Percentiles rank a stretch among this genome's conserved stretches.
These are phyloP conservation scores for Drosophila miranda DNA, from an alignment of 1,140 invertebrate genomes.

Conservation along the genomic window DNA sequence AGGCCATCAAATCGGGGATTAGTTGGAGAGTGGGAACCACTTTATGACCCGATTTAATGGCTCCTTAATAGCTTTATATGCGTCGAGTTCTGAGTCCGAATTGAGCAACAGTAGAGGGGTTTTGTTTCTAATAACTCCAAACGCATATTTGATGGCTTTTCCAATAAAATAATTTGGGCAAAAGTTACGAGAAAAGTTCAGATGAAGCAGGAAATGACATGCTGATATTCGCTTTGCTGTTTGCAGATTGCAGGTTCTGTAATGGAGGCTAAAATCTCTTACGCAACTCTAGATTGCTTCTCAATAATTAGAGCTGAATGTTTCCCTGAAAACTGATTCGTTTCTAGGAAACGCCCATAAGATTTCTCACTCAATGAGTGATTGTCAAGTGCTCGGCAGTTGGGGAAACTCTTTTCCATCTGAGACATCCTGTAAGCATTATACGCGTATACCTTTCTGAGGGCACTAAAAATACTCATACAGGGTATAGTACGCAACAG, in stretches of 20 bases:
- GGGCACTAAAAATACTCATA: neutral
- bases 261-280: too few species aligned
- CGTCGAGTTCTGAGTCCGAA: slow-evolving; percentile 19
- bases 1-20: slow-evolving; percentile 28
- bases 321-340: too few species aligned
- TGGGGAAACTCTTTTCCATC: too few species aligned
- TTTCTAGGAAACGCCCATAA: too few species aligned
- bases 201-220: too few species aligned
- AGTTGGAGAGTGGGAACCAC: slow-evolving; percentile 33
- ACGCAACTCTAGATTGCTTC: neutral
- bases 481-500: slow-evolving; percentile 15
- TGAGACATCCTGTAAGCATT: too few species aligned
- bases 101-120: neutral
- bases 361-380: too few species aligned
- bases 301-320: too few species aligned
- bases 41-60: slow-evolving; percentile 66
- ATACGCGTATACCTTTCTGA: neutral
- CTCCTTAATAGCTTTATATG: slow-evolving; percentile 65
- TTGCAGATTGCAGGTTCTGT: too few species aligned
- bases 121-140: slow-evolving; percentile 14
- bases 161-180: slow-evolving; percentile 31
- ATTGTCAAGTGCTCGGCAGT: too few species aligned
- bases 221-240: too few species aligned
- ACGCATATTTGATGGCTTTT: slow-evolving; percentile 27
- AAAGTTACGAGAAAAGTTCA: too few species aligned